Percentiles rank a stretch among this genome's conserved stretches.
Conservation (phyloP, 2,113 vertebrate genomes). For the Cryptomyrus ogoouensis region DNA sequence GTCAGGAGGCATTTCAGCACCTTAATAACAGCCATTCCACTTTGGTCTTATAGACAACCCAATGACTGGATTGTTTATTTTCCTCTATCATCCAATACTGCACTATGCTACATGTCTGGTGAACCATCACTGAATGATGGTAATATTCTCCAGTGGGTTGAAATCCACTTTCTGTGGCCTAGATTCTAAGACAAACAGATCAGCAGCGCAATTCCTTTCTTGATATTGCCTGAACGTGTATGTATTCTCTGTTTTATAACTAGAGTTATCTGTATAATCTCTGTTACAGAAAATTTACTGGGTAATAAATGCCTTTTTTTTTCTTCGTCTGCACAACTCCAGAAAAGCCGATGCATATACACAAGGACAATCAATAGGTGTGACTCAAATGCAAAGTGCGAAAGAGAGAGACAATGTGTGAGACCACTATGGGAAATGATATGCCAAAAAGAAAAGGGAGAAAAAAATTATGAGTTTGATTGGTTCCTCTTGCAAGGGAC, state of each 20-base stretch:
- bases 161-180: not conserved
- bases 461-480: not conserved
- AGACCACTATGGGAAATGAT: not conserved
- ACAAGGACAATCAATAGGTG: not conserved
- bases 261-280: not conserved
- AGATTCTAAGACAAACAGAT: not conserved
- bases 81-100: not conserved
- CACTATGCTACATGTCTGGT: not conserved
- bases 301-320: not conserved
- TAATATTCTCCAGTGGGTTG: not conserved
- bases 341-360: not conserved
- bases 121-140: not conserved
- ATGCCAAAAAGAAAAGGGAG: not conserved
- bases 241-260: not conserved
- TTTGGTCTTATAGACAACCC: not conserved
- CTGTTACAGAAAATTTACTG: not conserved
- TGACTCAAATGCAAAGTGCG: not conserved
- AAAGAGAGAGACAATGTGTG: not conserved
- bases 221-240: not conserved
- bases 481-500: not conserved
- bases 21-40: slow-evolving; percentile 1
- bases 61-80: not conserved
- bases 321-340: not conserved
- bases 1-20: slow-evolving; percentile 17
- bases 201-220: not conserved